Evolutionary conservation across 2,888 invertebrate species (phyloP).

Genomic region (Amiota minor): DNA sequence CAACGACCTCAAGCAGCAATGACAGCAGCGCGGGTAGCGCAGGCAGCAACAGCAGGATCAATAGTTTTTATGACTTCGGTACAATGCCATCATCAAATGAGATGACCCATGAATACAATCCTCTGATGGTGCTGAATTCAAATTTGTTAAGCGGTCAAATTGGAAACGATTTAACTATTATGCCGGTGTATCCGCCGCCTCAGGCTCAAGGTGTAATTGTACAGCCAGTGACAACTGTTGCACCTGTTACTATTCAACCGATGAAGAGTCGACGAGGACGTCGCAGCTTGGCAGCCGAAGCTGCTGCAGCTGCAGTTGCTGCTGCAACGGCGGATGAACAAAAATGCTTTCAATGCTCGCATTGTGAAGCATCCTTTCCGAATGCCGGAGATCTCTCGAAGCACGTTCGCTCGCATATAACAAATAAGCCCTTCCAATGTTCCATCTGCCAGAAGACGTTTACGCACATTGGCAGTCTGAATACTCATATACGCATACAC

Average conservation of each 20-base stretch:
- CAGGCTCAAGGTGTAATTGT: not conserved
- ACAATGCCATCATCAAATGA: constrained; percentile 44
- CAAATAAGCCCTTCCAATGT: constrained; percentile 73
- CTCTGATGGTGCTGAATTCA: constrained; percentile 62
- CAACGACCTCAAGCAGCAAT: constrained; percentile 34
- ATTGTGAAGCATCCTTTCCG: constrained; percentile 71
- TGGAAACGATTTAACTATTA: not conserved
- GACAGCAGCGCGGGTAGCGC: constrained; percentile 43
- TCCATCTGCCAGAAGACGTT: constrained; percentile 73
- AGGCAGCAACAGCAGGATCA: too few relatives aligned
- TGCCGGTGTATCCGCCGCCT: constrained; percentile 23
- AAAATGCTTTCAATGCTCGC: constrained; percentile 71
- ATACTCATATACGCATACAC: constrained; percentile 73
- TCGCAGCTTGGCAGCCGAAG: constrained; percentile 51
- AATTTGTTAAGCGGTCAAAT: not conserved
- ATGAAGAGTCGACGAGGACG: constrained; percentile 63
- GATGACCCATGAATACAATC: constrained; percentile 64
- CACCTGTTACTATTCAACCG: not conserved
- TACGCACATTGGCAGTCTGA: constrained; percentile 73
- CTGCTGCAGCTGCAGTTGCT: constrained; percentile 32
- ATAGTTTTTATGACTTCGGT: too few relatives aligned
- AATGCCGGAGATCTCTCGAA: constrained; percentile 74
- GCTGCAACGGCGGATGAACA: constrained; percentile 54
- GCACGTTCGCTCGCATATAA: constrained; percentile 73
- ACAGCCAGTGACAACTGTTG: not conserved